phyloP scores from a whole-genome alignment of 1,140 invertebrate genomes.

The Drosophila virilis region DNA sequence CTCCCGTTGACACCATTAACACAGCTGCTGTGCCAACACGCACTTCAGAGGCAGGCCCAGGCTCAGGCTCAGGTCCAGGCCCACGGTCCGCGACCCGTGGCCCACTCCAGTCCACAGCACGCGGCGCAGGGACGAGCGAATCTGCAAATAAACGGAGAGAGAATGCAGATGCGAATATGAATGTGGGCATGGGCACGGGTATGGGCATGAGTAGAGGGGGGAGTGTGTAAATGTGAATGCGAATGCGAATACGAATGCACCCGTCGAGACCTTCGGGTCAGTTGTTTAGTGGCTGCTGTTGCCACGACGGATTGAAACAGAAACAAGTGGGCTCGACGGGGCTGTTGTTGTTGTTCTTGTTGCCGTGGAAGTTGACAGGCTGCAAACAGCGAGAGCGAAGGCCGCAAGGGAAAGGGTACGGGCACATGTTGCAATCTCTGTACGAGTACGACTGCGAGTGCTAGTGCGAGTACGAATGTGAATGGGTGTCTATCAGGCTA shows the following conservation, averaged over 20 bases:
- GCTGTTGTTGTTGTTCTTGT: conserved; percentile 16
- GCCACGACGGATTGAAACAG: conserved; percentile 26
- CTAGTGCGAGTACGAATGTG: not conserved
- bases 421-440: conserved; percentile 46
- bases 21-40: conserved; percentile 45
- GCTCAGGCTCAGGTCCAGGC: not conserved
- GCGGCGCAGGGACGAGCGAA: conserved; percentile 18
- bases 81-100: conserved; percentile 11
- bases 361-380: conserved; percentile 18
- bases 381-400: conserved; percentile 20
- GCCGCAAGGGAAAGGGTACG: not conserved
- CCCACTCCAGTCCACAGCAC: not conserved
- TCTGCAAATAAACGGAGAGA: conserved; percentile 40
- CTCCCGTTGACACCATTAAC: conserved; percentile 39
- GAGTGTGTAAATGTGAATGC: conserved; percentile 4
- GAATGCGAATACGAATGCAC: conserved; percentile 32
- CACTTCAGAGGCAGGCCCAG: conserved; percentile 15
- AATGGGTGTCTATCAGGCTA: conserved; percentile 14
- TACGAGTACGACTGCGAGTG: conserved; percentile 1
- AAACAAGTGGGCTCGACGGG: conserved; percentile 39
- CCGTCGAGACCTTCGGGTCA: conserved; percentile 44
- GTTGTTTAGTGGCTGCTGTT: conserved; percentile 47
- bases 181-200: conserved; percentile 2
- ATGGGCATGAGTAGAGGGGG: not conserved
- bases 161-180: conserved; percentile 5